Evolutionary conservation across 2,797 vertebrate species (phyloP).

Genomic region (Pygocentrus nattereri): DNA sequence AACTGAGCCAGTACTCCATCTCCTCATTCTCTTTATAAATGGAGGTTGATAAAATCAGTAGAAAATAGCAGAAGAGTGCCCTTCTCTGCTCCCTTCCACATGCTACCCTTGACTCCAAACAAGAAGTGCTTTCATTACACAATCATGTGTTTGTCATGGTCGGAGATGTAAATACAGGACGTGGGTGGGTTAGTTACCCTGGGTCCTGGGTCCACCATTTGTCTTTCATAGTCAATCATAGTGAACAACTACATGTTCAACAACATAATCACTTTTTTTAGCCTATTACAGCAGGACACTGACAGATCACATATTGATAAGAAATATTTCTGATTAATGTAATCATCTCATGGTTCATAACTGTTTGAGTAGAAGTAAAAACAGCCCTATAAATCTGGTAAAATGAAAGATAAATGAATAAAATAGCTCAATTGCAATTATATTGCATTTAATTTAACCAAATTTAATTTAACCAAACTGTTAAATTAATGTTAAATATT

Average conservation of each 20-base stretch:
- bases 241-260: slow-evolving; percentile 1
- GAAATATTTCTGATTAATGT: background rate
- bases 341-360: background rate
- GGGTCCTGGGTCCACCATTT: background rate
- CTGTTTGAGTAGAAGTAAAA: background rate
- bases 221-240: slow-evolving; percentile 10
- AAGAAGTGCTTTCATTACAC: background rate
- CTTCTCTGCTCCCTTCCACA: background rate
- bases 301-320: background rate
- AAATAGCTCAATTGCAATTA: background rate
- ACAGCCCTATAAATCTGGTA: background rate
- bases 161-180: background rate
- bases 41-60: background rate
- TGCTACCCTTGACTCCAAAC: background rate
- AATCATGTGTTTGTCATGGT: background rate
- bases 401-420: background rate
- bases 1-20: background rate
- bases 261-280: background rate
- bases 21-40: background rate
- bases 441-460: too few relatives aligned
- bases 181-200: background rate
- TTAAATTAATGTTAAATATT: background rate
- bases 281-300: background rate
- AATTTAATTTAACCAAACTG: too few relatives aligned
- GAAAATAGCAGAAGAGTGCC: background rate